A percentile compares a stretch with the other conserved stretches of the same genome.
Conservation (phyloP, 1,140 invertebrate species). For the Trichonephila inaurata region DNA sequence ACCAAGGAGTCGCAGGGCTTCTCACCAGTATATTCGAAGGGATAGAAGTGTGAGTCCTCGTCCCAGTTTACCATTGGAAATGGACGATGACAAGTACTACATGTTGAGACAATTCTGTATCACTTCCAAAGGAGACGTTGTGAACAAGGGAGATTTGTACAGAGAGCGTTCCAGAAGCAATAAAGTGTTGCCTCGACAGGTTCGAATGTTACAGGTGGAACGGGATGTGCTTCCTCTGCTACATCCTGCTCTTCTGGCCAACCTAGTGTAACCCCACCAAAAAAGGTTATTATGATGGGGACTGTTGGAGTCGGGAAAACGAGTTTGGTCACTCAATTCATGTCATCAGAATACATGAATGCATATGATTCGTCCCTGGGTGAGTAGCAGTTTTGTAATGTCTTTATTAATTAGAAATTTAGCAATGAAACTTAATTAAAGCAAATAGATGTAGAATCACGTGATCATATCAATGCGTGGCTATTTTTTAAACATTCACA, state of each 20-base stretch:
- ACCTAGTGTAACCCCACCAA: conserved; percentile 20
- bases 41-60: conserved; percentile 65
- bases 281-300: conserved; percentile 79
- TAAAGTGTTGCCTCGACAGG: conserved; percentile 82
- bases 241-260: conserved; percentile 63
- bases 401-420: too few species aligned
- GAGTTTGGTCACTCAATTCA: conserved; percentile 79
- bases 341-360: conserved; percentile 87
- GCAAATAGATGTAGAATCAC: too few species aligned
- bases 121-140: conserved; percentile 90
- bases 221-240: conserved; percentile 54
- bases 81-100: conserved; percentile 81
- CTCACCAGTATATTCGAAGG: conserved; percentile 9
- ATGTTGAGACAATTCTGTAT: conserved; percentile 92
- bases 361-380: conserved; percentile 86
- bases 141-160: conserved; percentile 87
- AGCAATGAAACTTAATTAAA: too few species aligned
- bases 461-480: too few species aligned
- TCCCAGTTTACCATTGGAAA: conserved; percentile 43
- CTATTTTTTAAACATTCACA: too few species aligned
- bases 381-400: conserved; percentile 79
- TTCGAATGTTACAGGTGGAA: conserved; percentile 56
- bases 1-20: conserved; percentile 41
- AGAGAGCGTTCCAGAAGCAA: conserved; percentile 82
- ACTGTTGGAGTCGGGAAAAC: conserved; percentile 80